Conservation (phyloP, 1,140 invertebrate species). For the Heliconius melpomene region DNA sequence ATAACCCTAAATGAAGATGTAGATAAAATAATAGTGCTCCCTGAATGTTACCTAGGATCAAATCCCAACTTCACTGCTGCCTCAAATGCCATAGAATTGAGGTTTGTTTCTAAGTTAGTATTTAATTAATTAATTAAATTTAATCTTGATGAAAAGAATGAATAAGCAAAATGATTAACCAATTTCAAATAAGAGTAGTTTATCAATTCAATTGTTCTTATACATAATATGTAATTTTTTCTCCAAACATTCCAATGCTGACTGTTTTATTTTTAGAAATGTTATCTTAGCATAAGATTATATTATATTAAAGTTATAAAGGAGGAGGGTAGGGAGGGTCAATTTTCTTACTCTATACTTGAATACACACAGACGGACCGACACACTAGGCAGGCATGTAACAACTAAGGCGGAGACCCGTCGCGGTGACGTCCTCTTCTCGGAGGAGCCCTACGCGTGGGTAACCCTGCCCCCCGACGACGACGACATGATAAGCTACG, state of each 20-base stretch:
- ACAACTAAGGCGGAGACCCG: constrained; percentile 45
- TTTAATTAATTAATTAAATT: background rate
- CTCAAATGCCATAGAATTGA: constrained; percentile 60
- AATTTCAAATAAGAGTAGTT: background rate
- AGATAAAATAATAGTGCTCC: constrained; percentile 44
- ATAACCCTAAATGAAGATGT: constrained; percentile 26
- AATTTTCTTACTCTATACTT: background rate
- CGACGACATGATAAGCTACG: background rate
- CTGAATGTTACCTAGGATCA: constrained; percentile 51
- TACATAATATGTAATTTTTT: no score
- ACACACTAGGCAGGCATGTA: constrained; percentile 57
- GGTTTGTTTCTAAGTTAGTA: constrained; percentile 39
- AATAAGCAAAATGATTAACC: no score
- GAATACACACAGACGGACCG: constrained; percentile 50
- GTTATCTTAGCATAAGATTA: no score
- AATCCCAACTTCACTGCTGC: constrained; percentile 60
- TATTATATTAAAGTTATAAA: no score
- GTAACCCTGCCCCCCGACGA: constrained; percentile 55
- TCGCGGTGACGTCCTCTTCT: constrained; percentile 66
- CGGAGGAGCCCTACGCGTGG: constrained; percentile 71
- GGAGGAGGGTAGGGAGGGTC: no score
- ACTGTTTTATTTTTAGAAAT: no score
- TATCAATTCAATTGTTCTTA: no score
- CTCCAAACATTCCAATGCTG: no score
- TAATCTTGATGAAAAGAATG: background rate